Evolutionary conservation across 2,113 vertebrate genomes (phyloP).

Genomic region (Tenrec ecaudatus): DNA sequence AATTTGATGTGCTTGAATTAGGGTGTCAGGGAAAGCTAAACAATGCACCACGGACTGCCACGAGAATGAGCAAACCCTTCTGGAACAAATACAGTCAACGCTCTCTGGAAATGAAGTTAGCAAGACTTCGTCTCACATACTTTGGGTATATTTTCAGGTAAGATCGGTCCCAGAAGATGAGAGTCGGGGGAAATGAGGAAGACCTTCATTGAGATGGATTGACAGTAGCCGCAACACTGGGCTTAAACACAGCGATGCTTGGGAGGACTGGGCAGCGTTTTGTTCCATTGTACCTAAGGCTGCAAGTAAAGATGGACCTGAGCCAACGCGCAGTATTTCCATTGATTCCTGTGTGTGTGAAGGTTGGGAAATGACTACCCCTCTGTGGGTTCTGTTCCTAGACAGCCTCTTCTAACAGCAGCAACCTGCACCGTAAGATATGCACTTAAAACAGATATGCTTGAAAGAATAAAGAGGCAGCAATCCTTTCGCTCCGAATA

Average conservation of each 20-base stretch:
- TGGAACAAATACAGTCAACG: not conserved
- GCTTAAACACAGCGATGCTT: not conserved
- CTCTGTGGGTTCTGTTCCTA: too few species aligned
- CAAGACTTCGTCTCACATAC: not conserved
- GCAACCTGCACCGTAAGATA: not conserved
- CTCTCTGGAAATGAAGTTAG: not conserved
- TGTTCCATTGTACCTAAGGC: not conserved
- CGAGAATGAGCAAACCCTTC: not conserved
- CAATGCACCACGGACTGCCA: not conserved
- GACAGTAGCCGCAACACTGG: not conserved
- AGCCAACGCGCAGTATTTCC: too few species aligned
- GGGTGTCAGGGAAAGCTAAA: not conserved
- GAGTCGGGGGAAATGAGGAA: not conserved
- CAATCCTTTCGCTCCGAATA: not conserved
- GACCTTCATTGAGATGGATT: not conserved
- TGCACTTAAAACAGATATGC: not conserved
- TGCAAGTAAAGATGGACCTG: too few species aligned
- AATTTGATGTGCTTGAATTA: not conserved
- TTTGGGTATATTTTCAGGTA: not conserved
- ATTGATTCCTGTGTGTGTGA: too few species aligned
- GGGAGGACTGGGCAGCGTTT: not conserved
- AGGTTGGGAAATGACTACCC: too few species aligned
- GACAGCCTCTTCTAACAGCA: not conserved
- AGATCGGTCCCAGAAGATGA: not conserved
- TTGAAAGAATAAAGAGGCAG: conserved; percentile 37